Percentiles rank a stretch among this genome's conserved stretches.
Conservation (phyloP, 2,888 invertebrate species). For the Dorcus parallelipipedus region DNA sequence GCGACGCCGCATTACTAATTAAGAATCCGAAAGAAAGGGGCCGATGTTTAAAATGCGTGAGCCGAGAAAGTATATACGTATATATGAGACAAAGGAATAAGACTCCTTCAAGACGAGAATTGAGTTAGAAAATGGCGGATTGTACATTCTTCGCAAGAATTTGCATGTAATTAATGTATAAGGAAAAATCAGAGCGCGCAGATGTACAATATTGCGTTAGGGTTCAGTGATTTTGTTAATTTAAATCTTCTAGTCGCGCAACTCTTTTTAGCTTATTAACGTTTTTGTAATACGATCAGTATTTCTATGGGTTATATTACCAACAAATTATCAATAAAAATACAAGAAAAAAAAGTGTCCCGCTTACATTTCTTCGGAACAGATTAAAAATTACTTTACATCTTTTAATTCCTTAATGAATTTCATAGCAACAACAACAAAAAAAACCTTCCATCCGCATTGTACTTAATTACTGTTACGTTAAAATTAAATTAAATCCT, state of each 20-base stretch:
- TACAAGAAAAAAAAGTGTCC: no score
- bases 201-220: conserved; percentile 44
- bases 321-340: no score
- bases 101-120: conserved; percentile 48
- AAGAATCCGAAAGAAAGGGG: conserved; percentile 67
- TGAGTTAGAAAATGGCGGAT: conserved; percentile 51
- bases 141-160: conserved; percentile 50
- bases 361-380: no score
- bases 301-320: no score
- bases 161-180: conserved; percentile 51
- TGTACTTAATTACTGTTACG: no score
- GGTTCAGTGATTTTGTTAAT: conserved; percentile 39
- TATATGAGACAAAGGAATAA: conserved; percentile 51
- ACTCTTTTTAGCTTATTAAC: conserved; percentile 2
- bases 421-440: no score
- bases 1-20: conserved; percentile 63
- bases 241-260: conserved; percentile 33
- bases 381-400: no score
- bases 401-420: no score
- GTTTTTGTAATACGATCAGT: not conserved
- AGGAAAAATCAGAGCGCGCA: conserved; percentile 48
- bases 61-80: conserved; percentile 43
- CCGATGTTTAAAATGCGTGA: conserved; percentile 54
- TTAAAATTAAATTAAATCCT: no score
- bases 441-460: no score